Percentiles rank a stretch among this genome's conserved stretches.
Evolutionary conservation across 2,888 invertebrate genomes (phyloP).

Genomic region (Branchellion lobata): DNA sequence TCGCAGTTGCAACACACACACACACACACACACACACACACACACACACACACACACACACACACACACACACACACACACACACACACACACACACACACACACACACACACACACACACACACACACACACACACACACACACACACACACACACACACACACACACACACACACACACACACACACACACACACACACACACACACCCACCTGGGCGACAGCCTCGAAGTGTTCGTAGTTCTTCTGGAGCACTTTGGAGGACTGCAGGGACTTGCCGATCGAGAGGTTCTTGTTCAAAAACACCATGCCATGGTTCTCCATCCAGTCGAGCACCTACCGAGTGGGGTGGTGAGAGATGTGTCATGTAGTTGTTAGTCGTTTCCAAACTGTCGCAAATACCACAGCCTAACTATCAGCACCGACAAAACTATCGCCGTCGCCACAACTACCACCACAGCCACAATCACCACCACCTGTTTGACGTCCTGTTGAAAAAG

Average conservation of each 20-base stretch:
- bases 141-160: slow-evolving; percentile 23
- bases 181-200: slow-evolving; percentile 23
- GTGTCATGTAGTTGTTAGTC: not conserved
- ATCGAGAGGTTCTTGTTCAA: slow-evolving; percentile 94
- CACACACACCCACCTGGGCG: slow-evolving; percentile 75
- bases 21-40: slow-evolving; percentile 43
- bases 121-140: slow-evolving; percentile 23
- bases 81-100: slow-evolving; percentile 23
- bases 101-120: slow-evolving; percentile 23
- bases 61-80: slow-evolving; percentile 47
- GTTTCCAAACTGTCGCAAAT: not conserved
- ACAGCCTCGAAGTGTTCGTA: slow-evolving; percentile 98
- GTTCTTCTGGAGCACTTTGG: slow-evolving; percentile 92
- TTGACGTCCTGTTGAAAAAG: slow-evolving; percentile 96
- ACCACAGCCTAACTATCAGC: not conserved
- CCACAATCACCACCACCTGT: slow-evolving; percentile 68
- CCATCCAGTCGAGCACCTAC: slow-evolving; percentile 90
- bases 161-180: slow-evolving; percentile 23
- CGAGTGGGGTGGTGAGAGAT: slow-evolving; percentile 47
- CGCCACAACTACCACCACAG: not conserved
- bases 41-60: slow-evolving; percentile 45
- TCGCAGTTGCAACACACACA: slow-evolving; percentile 42
- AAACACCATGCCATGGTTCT: slow-evolving; percentile 95
- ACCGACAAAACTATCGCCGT: not conserved
- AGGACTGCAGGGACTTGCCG: slow-evolving; percentile 89